Evolutionary conservation across 2,888 invertebrate species (phyloP).

Genomic region (Salpingus planirostris): DNA sequence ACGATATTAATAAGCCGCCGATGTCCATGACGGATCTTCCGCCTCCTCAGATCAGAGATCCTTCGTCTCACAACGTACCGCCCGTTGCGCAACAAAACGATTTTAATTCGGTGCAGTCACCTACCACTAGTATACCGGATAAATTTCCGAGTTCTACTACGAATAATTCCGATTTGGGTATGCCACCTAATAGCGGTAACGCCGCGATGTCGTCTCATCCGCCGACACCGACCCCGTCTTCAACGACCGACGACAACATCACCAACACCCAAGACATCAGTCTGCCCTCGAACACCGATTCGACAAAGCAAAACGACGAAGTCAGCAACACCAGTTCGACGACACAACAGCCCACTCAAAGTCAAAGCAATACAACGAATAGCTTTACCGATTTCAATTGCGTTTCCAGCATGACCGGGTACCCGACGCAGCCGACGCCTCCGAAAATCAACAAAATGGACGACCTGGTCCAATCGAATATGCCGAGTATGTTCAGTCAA

Average conservation of each 20-base stretch:
- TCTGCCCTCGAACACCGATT: conserved; percentile 37
- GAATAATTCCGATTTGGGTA: conserved; percentile 26
- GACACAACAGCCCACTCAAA: conserved; percentile 16
- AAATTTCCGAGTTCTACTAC: conserved; percentile 40
- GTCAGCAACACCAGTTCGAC: conserved; percentile 25
- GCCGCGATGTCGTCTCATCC: conserved; percentile 37
- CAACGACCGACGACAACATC: conserved; percentile 40
- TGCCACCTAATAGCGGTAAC: conserved; percentile 27
- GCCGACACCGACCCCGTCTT: conserved; percentile 39
- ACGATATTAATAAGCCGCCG: conserved; percentile 28
- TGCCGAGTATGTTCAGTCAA: conserved; percentile 27
- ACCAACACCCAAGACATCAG: conserved; percentile 35
- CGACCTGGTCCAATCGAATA: conserved; percentile 33
- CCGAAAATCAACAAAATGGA: conserved; percentile 40
- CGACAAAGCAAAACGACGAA: conserved; percentile 32
- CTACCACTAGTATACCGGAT: conserved; percentile 37
- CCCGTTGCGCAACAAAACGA: conserved; percentile 22
- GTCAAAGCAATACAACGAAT: conserved; percentile 31
- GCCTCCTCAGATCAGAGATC: conserved; percentile 23
- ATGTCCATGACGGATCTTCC: conserved; percentile 24
- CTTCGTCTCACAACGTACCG: conserved; percentile 23
- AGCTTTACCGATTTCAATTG: conserved; percentile 39
- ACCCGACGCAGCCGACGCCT: conserved; percentile 29
- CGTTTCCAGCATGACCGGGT: conserved; percentile 40
- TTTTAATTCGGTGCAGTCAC: conserved; percentile 31